Evolutionary conservation across 2,113 vertebrate genomes (phyloP).

Genomic region (Xerus inauris): DNA sequence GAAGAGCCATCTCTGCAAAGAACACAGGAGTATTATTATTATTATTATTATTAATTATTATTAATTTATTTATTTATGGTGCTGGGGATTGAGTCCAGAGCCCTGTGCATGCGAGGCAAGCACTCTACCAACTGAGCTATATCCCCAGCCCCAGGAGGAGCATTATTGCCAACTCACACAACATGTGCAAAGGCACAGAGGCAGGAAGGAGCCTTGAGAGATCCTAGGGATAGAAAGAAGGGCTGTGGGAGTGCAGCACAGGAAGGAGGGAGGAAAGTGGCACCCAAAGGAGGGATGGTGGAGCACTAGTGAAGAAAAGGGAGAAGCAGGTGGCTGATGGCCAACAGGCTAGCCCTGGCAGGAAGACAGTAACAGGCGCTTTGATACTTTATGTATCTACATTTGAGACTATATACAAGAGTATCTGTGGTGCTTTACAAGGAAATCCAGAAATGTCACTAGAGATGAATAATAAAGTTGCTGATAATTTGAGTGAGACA

Average conservation of each 20-base stretch:
- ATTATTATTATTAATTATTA: too few species aligned
- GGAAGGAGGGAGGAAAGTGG: background rate
- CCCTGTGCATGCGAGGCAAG: too few species aligned
- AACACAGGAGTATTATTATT: too few species aligned
- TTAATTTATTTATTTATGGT: too few species aligned
- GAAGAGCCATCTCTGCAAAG: background rate
- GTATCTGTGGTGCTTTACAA: background rate
- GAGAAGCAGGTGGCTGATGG: background rate
- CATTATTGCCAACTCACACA: background rate
- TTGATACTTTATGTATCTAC: background rate
- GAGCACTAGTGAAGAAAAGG: too few species aligned
- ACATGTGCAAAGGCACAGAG: background rate
- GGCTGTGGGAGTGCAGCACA: accelerated
- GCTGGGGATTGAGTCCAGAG: too few species aligned
- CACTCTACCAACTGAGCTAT: too few species aligned
- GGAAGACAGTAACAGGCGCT: background rate
- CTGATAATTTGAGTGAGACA: background rate
- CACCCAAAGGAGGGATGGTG: background rate
- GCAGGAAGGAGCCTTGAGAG: background rate
- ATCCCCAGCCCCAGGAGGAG: too few species aligned
- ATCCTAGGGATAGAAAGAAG: background rate
- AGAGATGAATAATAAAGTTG: background rate
- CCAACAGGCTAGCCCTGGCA: background rate
- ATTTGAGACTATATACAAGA: background rate
- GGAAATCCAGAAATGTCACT: background rate